A percentile compares a stretch with the other conserved stretches of the same genome.
Conservation (phyloP, 2,888 invertebrate genomes). For the Neoaliturus tenellus region DNA sequence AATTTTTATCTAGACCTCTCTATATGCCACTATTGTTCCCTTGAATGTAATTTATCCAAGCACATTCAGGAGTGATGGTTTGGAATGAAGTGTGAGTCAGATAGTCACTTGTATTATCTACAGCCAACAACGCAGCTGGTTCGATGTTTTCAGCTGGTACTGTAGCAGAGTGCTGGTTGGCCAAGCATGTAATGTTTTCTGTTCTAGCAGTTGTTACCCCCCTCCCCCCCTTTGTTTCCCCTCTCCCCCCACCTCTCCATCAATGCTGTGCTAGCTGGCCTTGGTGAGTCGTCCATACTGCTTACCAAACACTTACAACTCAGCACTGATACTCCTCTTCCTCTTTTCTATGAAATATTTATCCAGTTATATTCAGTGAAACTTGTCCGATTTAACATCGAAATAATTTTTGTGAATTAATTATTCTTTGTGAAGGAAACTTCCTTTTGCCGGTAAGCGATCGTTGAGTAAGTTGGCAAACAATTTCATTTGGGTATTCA, state of each 20-base stretch:
- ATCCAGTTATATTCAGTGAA: no score
- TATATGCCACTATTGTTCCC: no score
- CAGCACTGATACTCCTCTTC: not conserved
- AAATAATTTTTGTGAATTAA: not conserved
- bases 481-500: not conserved
- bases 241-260: not conserved
- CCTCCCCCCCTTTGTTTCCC: not conserved
- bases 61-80: no score
- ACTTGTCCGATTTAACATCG: not conserved
- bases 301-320: slow-evolving; percentile 11
- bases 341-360: no score
- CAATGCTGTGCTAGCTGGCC: not conserved
- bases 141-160: slow-evolving; percentile 5
- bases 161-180: slow-evolving; percentile 20
- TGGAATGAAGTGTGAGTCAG: not conserved
- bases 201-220: slow-evolving; percentile 22
- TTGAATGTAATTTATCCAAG: no score
- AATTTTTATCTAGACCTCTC: no score
- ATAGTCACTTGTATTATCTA: not conserved
- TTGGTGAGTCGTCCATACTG: not conserved
- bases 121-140: not conserved
- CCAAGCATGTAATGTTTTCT: slow-evolving; percentile 35
- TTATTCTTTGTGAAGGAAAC: not conserved
- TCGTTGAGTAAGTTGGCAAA: not conserved
- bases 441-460: not conserved